A percentile compares a stretch with the other conserved stretches of the same genome.
phyloP scores from a whole-genome alignment of 2,797 vertebrate genomes.

The Thripadectes ignobilis region DNA sequence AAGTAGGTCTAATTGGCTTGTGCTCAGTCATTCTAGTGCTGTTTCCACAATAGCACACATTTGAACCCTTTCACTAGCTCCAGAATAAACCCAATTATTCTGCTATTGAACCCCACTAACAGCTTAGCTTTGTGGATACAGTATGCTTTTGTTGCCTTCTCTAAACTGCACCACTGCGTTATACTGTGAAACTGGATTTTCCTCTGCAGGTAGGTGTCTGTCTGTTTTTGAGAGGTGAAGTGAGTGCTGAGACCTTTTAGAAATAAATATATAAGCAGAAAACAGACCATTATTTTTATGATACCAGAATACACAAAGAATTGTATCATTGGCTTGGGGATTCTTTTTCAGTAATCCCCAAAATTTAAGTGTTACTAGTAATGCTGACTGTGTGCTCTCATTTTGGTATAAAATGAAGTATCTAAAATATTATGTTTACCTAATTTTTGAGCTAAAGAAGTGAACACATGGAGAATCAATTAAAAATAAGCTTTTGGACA shows the following conservation, averaged over 20 bases:
- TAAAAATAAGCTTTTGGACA: background rate
- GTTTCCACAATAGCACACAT: rapidly evolving
- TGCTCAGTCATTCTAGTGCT: background rate
- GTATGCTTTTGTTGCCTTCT: background rate
- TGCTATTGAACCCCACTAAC: background rate
- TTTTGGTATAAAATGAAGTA: background rate
- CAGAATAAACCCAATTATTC: background rate
- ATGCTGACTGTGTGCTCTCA: background rate
- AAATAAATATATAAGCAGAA: background rate
- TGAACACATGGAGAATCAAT: background rate
- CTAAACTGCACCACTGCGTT: background rate
- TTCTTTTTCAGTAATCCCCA: background rate
- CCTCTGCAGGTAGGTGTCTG: background rate
- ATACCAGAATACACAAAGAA: background rate
- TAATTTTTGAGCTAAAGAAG: background rate
- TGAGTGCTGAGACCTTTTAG: background rate
- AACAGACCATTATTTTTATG: background rate
- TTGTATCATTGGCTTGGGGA: background rate
- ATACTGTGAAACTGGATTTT: background rate
- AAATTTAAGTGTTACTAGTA: background rate
- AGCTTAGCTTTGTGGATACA: background rate
- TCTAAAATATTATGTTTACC: background rate
- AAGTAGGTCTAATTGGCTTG: background rate
- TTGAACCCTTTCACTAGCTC: background rate
- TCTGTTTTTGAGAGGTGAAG: background rate